A percentile compares a stretch with the other conserved stretches of the same genome.
Evolutionary conservation across 2,113 vertebrate species (phyloP).

Genomic region (Petromus typicus): DNA sequence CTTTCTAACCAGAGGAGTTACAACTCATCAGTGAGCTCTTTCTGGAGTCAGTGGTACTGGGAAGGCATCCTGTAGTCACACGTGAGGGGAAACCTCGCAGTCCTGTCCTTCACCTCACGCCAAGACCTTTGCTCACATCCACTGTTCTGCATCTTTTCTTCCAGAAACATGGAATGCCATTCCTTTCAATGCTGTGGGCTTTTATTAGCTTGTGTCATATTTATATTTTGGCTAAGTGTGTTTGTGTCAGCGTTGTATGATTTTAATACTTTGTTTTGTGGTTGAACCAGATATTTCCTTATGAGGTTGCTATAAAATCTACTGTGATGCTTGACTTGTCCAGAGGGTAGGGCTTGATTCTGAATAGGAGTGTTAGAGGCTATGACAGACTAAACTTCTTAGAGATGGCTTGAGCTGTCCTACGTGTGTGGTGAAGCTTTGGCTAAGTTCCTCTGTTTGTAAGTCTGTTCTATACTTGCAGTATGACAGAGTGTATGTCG

Average conservation of each 20-base stretch:
- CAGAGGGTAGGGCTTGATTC: neutral
- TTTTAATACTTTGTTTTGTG: slow-evolving; percentile 46
- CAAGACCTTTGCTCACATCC: neutral
- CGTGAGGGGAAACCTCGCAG: neutral
- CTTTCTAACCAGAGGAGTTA: neutral
- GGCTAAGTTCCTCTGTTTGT: neutral
- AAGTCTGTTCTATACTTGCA: neutral
- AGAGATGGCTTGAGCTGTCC: neutral
- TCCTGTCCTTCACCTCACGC: neutral
- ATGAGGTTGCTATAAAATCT: neutral
- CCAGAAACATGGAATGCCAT: neutral
- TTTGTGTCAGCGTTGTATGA: neutral
- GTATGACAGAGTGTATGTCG: neutral
- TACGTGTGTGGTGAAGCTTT: neutral
- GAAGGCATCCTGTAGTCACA: neutral
- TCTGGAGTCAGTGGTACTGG: neutral
- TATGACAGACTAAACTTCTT: neutral
- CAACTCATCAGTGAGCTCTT: neutral
- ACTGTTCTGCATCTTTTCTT: neutral
- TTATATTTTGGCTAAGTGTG: slow-evolving; percentile 4
- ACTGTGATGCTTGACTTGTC: neutral
- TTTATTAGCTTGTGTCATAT: slow-evolving; percentile 26
- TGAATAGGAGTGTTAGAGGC: neutral
- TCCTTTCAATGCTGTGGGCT: neutral
- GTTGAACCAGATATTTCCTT: neutral